Evolutionary conservation across 2,888 invertebrate species (phyloP), one percentile per base, ranked within the genome.

Genomic region (Heliconius charithonia): DNA sequence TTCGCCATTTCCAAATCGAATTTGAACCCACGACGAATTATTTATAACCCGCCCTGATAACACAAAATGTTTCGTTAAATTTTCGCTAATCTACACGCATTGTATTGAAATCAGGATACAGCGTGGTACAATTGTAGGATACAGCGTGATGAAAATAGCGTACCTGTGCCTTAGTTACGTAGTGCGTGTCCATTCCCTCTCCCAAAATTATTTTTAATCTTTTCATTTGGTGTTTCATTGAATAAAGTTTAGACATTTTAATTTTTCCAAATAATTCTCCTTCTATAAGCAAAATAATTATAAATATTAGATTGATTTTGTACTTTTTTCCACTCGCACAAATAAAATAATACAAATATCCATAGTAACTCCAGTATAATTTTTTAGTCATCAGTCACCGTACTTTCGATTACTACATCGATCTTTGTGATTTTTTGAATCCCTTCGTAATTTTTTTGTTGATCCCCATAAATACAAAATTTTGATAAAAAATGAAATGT

Each of bases 111-210:
- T n/a, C n/a, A n/a, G 59, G 59, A n/a, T 59, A n/a, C n/a, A n/a
- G 51, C 51, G 51, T 22, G 51, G 22, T n/a, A n/a, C n/a, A n/a
- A n/a, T n/a, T n/a, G n/a, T n/a, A n/a, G n/a, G n/a, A n/a, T n/a
- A n/a, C n/a, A 51, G 9, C 9, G n/a, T 25, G 9, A 3, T 25
- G 9, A 27, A 16, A 51, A 22, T 12, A 22, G n/a, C 76, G 76
- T 75, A 91, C 93, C 87, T 93, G 90, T 4, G 85, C 88, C 45
- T 92, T 92, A 0, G 88, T 87, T 3, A 93, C 79, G 78, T 91
- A 93, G 12, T 85, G 80, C 0, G 85, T 80, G 0, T 87, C 87
- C 87, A 87, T 89, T 0, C 86, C 85, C 0, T 77, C 66, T 0
- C 94, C 94, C 3, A 93, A 84, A 0, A 91, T 81, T 0, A 78